Conservation (phyloP, 2,797 vertebrate species). For the Rhyacichthys aspro region DNA sequence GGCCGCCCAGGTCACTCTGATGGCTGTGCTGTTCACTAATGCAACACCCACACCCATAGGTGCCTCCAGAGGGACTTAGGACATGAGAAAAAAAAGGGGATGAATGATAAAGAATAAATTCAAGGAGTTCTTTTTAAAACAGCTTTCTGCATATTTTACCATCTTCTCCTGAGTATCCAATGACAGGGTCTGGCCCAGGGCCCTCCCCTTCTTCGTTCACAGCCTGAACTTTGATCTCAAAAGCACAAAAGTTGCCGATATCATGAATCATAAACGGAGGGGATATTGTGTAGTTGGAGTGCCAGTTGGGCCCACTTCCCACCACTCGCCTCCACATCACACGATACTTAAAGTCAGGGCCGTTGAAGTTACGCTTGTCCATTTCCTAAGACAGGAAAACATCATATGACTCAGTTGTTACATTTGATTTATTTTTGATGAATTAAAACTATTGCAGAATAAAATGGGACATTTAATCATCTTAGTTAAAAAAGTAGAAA, state of each 20-base stretch:
- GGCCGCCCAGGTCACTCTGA: slow-evolving; percentile 83
- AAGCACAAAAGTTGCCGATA: slow-evolving; percentile 85
- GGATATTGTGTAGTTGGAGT: slow-evolving; percentile 66
- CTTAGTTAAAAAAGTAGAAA: too few relatives aligned
- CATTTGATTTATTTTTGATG: too few relatives aligned
- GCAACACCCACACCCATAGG: slow-evolving; percentile 80
- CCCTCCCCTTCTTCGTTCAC: slow-evolving; percentile 83
- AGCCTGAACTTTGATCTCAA: slow-evolving; percentile 90
- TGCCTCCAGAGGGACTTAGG: slow-evolving; percentile 81
- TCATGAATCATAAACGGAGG: slow-evolving; percentile 76
- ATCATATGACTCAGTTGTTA: too few relatives aligned
- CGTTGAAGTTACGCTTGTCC: slow-evolving; percentile 81
- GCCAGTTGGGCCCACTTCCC: slow-evolving; percentile 80
- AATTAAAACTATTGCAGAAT: too few relatives aligned
- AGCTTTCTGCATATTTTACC: slow-evolving; percentile 70
- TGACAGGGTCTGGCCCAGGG: slow-evolving; percentile 81
- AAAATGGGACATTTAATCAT: too few relatives aligned
- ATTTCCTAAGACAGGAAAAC: slow-evolving; percentile 69
- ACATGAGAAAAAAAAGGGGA: not conserved
- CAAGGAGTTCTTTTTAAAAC: slow-evolving; percentile 1
- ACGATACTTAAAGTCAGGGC: slow-evolving; percentile 83
- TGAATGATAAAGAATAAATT: slow-evolving; percentile 1
- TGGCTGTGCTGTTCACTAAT: slow-evolving; percentile 82
- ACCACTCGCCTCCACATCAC: slow-evolving; percentile 87
- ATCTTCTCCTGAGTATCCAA: slow-evolving; percentile 91